Evolutionary conservation across 2,797 vertebrate species (phyloP).

Genomic region (Gymnothorax javanicus): DNA sequence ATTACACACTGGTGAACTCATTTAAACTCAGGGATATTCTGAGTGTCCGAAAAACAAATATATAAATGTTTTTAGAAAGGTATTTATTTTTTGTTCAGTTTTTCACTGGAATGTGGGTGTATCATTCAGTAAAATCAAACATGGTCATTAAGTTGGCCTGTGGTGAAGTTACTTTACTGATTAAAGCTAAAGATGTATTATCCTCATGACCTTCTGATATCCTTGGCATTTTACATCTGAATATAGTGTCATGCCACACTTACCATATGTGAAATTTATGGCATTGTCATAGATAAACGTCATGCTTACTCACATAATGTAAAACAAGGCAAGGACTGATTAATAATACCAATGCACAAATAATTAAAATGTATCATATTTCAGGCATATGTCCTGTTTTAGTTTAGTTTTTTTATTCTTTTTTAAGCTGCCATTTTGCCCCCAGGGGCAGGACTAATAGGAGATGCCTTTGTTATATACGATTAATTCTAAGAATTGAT

Average conservation of each 20-base stretch:
- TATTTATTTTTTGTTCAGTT: conserved; percentile 39
- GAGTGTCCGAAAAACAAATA: conserved; percentile 26
- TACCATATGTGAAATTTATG: conserved; percentile 18
- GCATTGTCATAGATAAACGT: conserved; percentile 5
- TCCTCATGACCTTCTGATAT: background rate
- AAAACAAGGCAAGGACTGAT: background rate
- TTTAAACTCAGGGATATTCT: conserved; percentile 37
- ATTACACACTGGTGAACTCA: conserved; percentile 29
- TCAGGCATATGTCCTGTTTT: conserved; percentile 21
- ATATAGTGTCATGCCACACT: conserved; percentile 4
- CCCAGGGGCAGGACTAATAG: conserved; percentile 21
- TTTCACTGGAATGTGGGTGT: conserved; percentile 24
- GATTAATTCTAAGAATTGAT: conserved; percentile 32
- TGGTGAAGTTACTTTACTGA: background rate
- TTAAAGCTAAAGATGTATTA: background rate
- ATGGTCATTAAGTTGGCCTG: background rate
- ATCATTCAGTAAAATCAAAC: background rate
- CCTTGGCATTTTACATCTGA: conserved; percentile 12
- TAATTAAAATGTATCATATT: conserved; percentile 12
- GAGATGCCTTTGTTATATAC: conserved; percentile 24
- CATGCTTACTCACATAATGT: background rate
- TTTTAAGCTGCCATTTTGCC: conserved; percentile 26
- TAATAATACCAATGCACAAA: conserved; percentile 21
- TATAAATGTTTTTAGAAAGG: conserved; percentile 15
- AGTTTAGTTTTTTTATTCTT: conserved; percentile 28